These are phyloP conservation scores for Drosophila tripunctata DNA, from an alignment of 2,888 invertebrate species.

Conservation along the genomic window DNA sequence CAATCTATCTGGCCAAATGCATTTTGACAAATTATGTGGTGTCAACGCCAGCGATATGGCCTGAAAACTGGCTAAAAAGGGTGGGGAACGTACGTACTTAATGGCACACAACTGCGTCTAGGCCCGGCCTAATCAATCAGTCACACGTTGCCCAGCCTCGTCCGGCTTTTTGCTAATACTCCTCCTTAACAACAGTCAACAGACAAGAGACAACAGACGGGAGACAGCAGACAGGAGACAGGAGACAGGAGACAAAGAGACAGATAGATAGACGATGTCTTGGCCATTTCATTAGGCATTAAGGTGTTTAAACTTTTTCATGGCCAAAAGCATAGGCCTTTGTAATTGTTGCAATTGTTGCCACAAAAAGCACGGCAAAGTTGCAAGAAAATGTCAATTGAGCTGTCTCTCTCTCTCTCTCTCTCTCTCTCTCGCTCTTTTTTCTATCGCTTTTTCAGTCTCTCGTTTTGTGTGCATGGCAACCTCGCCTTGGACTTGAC, in stretches of 20 bases:
- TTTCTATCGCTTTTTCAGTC: not conserved
- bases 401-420: slow-evolving; percentile 35
- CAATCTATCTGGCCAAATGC: slow-evolving; percentile 57
- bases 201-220: no score
- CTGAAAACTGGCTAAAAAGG: not conserved
- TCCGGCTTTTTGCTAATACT: slow-evolving; percentile 62
- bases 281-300: slow-evolving; percentile 49
- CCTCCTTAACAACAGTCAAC: slow-evolving; percentile 22
- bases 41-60: slow-evolving; percentile 57
- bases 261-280: not conserved
- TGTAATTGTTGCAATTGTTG: slow-evolving; percentile 54
- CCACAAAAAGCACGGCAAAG: slow-evolving; percentile 14
- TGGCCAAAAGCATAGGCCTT: slow-evolving; percentile 58
- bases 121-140: slow-evolving; percentile 23
- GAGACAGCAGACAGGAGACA: no score
- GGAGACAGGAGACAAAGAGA: no score
- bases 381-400: slow-evolving; percentile 66
- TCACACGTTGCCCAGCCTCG: slow-evolving; percentile 46
- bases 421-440: not conserved
- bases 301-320: slow-evolving; percentile 74
- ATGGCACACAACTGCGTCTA: not conserved
- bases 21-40: slow-evolving; percentile 70
- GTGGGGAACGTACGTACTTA: not conserved
- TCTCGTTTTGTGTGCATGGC: slow-evolving; percentile 4
- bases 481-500: slow-evolving; percentile 71